Evolutionary conservation across 2,113 vertebrate genomes (phyloP).

Genomic region (Agelaius phoeniceus): DNA sequence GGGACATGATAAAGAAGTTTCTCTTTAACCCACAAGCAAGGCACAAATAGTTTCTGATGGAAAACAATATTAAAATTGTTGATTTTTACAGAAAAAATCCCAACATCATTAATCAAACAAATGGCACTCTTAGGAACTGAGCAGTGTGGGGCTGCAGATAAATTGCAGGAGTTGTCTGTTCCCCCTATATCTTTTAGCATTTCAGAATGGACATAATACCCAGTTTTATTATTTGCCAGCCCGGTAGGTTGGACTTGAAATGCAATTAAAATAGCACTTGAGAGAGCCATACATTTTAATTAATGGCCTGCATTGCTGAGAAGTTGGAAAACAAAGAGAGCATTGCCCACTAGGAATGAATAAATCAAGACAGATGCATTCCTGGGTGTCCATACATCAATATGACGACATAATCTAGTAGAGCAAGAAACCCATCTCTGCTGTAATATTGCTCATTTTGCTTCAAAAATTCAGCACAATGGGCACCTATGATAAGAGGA

Average conservation of each 20-base stretch:
- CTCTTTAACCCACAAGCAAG: constrained; percentile 16
- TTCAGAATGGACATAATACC: not conserved
- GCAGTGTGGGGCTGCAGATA: not conserved
- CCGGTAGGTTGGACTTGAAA: constrained; percentile 10
- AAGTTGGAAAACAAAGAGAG: constrained; percentile 26
- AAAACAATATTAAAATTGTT: constrained; percentile 36
- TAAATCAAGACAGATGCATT: constrained; percentile 15
- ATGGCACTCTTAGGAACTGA: not conserved
- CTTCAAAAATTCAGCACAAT: not conserved
- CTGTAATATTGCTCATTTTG: not conserved
- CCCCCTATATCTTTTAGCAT: not conserved
- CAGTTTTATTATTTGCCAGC: not conserved
- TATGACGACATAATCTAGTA: not conserved
- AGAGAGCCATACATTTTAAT: constrained; percentile 61
- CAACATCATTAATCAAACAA: constrained; percentile 48
- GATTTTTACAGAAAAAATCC: constrained; percentile 4
- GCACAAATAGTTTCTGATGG: not conserved
- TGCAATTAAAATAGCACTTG: constrained; percentile 41
- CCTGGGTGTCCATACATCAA: not conserved
- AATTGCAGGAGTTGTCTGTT: not conserved
- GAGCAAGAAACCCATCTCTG: not conserved
- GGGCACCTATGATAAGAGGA: not conserved
- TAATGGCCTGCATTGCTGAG: not conserved
- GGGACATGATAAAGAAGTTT: not conserved
- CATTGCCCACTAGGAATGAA: not conserved